Evolutionary conservation across 2,797 vertebrate species (phyloP).

Genomic region (Dryobates pubescens): DNA sequence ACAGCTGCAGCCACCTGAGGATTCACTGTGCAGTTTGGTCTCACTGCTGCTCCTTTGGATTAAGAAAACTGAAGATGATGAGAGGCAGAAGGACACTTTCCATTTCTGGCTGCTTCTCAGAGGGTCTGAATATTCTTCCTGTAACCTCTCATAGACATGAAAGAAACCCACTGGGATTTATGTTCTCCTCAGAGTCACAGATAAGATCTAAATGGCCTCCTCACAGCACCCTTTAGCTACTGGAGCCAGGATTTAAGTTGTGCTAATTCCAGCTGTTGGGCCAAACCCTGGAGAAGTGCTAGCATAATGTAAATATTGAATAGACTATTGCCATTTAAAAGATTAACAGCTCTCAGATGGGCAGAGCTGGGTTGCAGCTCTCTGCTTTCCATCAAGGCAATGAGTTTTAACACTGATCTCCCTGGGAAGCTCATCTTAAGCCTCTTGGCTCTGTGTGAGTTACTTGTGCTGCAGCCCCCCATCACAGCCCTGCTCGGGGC

Average conservation of each 20-base stretch:
- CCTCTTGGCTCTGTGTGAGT: neutral
- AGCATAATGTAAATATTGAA: slow-evolving; percentile 67
- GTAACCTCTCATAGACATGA: slow-evolving; percentile 11
- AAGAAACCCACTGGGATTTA: slow-evolving; percentile 25
- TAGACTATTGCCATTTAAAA: slow-evolving; percentile 60
- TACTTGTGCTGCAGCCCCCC: neutral
- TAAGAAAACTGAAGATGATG: neutral
- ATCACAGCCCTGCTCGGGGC: neutral
- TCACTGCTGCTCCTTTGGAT: neutral
- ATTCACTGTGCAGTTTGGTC: fast-evolving
- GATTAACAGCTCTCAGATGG: slow-evolving; percentile 43
- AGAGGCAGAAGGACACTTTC: neutral
- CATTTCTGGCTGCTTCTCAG: neutral
- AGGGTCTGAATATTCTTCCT: neutral
- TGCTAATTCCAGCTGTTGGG: slow-evolving; percentile 44
- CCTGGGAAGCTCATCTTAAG: slow-evolving; percentile 24
- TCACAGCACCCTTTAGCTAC: slow-evolving; percentile 9
- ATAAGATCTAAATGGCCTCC: slow-evolving; percentile 55
- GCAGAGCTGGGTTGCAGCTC: neutral
- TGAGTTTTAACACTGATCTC: slow-evolving; percentile 40
- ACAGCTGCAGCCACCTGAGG: neutral
- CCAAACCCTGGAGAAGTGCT: slow-evolving; percentile 23
- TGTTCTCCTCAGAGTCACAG: slow-evolving; percentile 34
- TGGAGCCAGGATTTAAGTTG: slow-evolving; percentile 42
- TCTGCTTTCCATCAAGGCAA: slow-evolving; percentile 44